Base-by-base conservation (phyloP, 2,797 vertebrate genomes). In the Acrossocheilus fasciatus region DNA sequence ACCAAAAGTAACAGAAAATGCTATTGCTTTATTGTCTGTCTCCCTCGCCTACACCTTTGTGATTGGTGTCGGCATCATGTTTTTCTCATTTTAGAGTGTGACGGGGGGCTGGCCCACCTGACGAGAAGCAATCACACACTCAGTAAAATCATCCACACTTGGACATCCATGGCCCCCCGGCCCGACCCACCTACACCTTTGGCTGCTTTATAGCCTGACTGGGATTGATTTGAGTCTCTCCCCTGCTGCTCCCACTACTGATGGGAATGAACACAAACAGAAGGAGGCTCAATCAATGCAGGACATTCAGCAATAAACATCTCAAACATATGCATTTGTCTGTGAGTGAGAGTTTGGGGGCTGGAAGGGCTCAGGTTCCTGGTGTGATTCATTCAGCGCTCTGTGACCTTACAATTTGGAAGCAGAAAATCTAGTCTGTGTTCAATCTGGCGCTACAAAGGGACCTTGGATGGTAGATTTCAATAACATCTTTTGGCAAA, bases 61-160 rank as follows among this genome's bases (percentile, higher is more conserved):
- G 76, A 86, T 81, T 64, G 72, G 64, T 83, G 66, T 74, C 14
- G 30, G 72, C 52, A 83, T 80, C 50, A 80, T 84, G 68, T 85
- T 73, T 73, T 88, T 86, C 79, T 87, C 86, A 83, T 85, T 72
- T 73, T 64, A 50, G 84, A 81, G 59, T 68, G 64, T 74, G 68
- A 75, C 62, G 64, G 87, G 50, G 76, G 47, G 73, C 75, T 79
- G 66, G 81, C 45, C 83, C 87, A 83, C 83, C 88, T 69, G 76
- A 82, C 76, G 84, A 82, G 84, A 84, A 81, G 84, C 87, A 86
- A 84, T 89, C 89, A 87, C 77, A 88, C 82, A 90, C 86, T 91
- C 86, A 88, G 86, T 81, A 87, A 87, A 90, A 87, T 88, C 86
- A 86, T 87, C 81, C 86, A 83, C 87, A 86, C 89, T 90, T 74